phyloP scores from a whole-genome alignment of 2,888 invertebrate genomes.

The Synergus umbraculus region DNA sequence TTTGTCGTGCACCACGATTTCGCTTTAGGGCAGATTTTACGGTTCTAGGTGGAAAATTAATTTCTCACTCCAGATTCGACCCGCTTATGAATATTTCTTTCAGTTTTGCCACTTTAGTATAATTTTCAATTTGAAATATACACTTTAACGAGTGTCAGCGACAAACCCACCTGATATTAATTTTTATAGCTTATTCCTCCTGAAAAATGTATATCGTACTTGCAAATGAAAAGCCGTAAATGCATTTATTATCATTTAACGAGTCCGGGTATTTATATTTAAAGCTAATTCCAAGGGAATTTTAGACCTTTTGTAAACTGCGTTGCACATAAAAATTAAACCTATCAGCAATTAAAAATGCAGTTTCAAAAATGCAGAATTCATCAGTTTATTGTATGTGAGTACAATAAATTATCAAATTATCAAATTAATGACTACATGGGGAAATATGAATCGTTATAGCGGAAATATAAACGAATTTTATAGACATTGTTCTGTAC shows the following conservation, averaged over 20 bases:
- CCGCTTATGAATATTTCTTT: slow-evolving; percentile 51
- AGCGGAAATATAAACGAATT: background rate
- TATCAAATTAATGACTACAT: background rate
- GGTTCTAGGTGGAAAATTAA: slow-evolving; percentile 60
- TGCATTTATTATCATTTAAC: background rate
- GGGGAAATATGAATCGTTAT: background rate
- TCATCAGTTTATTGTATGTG: too few species aligned
- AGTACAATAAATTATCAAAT: background rate
- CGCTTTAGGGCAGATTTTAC: slow-evolving; percentile 60
- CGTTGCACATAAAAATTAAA: too few species aligned
- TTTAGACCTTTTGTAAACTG: background rate
- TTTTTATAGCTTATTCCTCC: background rate
- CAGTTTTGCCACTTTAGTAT: slow-evolving; percentile 50
- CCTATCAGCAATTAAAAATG: too few species aligned
- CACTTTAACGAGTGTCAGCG: slow-evolving; percentile 13
- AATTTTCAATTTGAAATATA: slow-evolving; percentile 50
- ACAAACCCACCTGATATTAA: slow-evolving; percentile 12
- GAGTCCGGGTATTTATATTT: background rate
- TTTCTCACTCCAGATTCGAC: slow-evolving; percentile 53
- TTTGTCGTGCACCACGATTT: slow-evolving; percentile 55
- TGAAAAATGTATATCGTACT: background rate
- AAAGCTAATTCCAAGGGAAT: background rate
- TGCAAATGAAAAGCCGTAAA: background rate
- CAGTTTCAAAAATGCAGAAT: too few species aligned
- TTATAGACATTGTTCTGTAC: background rate